Evolutionary conservation across 1,140 invertebrate genomes (phyloP), one percentile per base, ranked within the genome.

Genomic region (Elymnias hypermnestra): DNA sequence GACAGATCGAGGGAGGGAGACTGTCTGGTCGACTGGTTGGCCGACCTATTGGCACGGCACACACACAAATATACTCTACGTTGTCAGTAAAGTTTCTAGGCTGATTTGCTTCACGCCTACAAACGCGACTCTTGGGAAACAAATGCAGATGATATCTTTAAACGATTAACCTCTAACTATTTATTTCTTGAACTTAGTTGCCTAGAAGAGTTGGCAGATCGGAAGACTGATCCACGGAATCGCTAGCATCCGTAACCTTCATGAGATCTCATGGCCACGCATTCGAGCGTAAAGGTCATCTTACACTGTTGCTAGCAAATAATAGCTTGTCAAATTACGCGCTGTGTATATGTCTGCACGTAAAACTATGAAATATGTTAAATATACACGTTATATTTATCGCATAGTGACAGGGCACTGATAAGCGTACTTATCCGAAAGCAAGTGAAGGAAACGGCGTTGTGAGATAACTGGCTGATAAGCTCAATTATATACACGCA

Each of bases 21-120:
- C 64, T 68, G 77, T 76, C 77, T 82, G 75, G 70, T 65, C 70
- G 75, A 79, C 77, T 83, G 75, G 79, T 83, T 82, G 77, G 77
- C 70, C 81, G 81, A 84, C 81, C 72, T 74, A 81, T 76, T 82
- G 69, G 73, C 73, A 73, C 65, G 68, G 60, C 63, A 67, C 66
- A 47, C 74, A 74, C 72, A 76, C 72, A 67, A 57, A 57, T 62
- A 63, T n/a, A n/a, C n/a, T n/a, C n/a, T n/a, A n/a, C 49, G 48
- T 51, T 59, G 62, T 68, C 68, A 66, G 60, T 57, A 53, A 70
- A 72, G 66, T 73, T 73, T 78, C 64, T 77, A 74, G 63, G 65
- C 57, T 67, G 63, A 74, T 76, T 74, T 66, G 57, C 64, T 56
- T 63, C 38, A 57, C 58, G 59, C 57, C 53, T 61, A 63, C 55